Base-by-base conservation (phyloP, 2,797 vertebrate species). In the Phataginus tetradactyla region DNA sequence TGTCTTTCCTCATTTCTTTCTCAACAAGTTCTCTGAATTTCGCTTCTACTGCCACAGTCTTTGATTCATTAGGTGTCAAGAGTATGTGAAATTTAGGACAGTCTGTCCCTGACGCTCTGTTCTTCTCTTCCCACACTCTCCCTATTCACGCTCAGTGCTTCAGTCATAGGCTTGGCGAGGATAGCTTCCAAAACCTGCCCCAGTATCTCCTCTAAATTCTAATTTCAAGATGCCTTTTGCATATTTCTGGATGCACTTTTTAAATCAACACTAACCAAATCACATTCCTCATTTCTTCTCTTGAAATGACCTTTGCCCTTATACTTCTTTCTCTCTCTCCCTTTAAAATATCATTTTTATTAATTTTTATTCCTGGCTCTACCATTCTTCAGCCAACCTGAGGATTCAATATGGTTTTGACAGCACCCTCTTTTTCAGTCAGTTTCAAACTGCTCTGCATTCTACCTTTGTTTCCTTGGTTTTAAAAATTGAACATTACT, bases 401-500 rank as follows among this genome's bases (percentile, higher is more conserved):
- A 89, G 32, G 17, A 53, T 25, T 92, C 45, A 51, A 1, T 4
- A 0, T 59, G 27, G 8, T 32, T 86, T 90, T 61, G 17, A 49
- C 13, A 68, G 12, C 6, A 21, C 4, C 4, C n/a, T 64, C 14
- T 4, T 92, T 57, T 89, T 18, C 1, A 64, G 42, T 42, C 5
- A 7, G 15, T 78, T 32, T 74, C 57, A 68, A 42, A 68, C 64
- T 63, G 11, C 20, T 71, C 7, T 5, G 14, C 10, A 27, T 80
- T 91, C 25, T 34, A 37, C 7, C 23, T 95, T 77, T 87, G 9
- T 53, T 55, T 84, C 27, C 77, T 42, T 90, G n/a, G 57, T 84
- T 80, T 84, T 77, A 23, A 80, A 96, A 95, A 90, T 5, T 45
- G 39, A 96, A 42, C 2, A 8, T 79, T 57, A 93, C 72, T 14